Conservation (phyloP, 2,888 invertebrate species). For the Metellina segmentata region DNA sequence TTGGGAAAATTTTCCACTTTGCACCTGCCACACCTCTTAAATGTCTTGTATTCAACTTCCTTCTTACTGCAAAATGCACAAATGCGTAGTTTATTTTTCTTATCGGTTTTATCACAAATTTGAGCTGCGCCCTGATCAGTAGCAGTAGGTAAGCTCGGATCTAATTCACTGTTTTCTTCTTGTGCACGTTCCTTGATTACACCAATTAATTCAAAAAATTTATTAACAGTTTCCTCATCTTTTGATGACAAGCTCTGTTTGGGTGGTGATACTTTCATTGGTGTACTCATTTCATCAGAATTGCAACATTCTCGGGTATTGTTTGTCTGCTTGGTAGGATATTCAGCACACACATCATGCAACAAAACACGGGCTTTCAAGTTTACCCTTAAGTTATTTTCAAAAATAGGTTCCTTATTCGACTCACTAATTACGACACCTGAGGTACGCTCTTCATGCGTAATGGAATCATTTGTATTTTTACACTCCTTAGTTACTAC, state of each 20-base stretch:
- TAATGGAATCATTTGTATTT: too few species aligned
- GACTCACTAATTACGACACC: too few species aligned
- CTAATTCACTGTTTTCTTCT: not conserved
- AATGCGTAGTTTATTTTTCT: slow-evolving; percentile 23
- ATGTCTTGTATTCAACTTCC: slow-evolving; percentile 42
- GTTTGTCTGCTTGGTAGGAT: too few species aligned
- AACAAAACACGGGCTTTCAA: too few species aligned
- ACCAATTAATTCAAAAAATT: slow-evolving; percentile 43
- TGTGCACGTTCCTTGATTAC: not conserved
- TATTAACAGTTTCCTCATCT: not conserved
- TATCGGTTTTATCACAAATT: not conserved
- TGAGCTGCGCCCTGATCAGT: not conserved
- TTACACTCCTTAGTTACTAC: too few species aligned
- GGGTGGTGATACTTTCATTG: too few species aligned
- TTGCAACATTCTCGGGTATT: too few species aligned
- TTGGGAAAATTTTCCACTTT: slow-evolving; percentile 57
- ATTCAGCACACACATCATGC: too few species aligned
- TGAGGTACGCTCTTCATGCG: too few species aligned
- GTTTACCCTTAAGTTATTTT: too few species aligned
- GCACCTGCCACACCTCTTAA: slow-evolving; percentile 64
- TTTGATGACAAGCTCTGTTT: not conserved
- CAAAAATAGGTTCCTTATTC: too few species aligned
- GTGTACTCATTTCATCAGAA: too few species aligned
- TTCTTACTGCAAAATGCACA: slow-evolving; percentile 56
- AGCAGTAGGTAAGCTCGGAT: not conserved